Percentiles rank a stretch among this genome's conserved stretches.
Conservation (phyloP, 2,113 vertebrate genomes). For the Dascyllus trimaculatus region DNA sequence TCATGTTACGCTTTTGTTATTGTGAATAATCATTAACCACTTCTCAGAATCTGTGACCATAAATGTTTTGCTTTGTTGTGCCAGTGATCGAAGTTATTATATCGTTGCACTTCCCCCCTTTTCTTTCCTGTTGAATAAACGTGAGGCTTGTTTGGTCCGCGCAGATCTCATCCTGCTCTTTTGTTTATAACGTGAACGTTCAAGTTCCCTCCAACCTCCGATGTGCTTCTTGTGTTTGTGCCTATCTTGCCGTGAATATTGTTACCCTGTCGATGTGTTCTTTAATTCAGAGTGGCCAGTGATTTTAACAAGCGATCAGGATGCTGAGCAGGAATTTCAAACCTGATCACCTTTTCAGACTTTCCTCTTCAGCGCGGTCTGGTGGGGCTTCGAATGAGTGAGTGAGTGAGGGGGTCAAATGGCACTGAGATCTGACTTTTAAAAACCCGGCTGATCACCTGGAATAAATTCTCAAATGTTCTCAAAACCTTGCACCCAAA, state of each 20-base stretch:
- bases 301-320: no score
- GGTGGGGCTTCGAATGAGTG: no score
- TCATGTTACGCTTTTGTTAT: neutral
- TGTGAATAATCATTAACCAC: slow-evolving; percentile 41
- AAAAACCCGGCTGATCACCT: no score
- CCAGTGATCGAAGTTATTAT: neutral
- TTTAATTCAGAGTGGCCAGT: slow-evolving; percentile 1
- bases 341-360: no score
- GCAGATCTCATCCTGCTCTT: neutral
- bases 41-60: slow-evolving; percentile 48
- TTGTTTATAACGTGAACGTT: neutral
- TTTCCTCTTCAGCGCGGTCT: no score
- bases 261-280: neutral
- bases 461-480: no score
- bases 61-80: slow-evolving; percentile 13
- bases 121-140: slow-evolving; percentile 56
- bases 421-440: no score
- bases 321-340: no score
- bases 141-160: neutral
- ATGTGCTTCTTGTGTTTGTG: slow-evolving; percentile 2
- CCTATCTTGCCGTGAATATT: neutral
- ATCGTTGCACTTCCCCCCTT: neutral
- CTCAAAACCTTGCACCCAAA: no score
- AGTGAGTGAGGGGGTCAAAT: no score
- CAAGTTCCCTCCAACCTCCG: neutral